Evolutionary conservation across 2,888 invertebrate species (phyloP).

Genomic region (Dioctria rufipes): DNA sequence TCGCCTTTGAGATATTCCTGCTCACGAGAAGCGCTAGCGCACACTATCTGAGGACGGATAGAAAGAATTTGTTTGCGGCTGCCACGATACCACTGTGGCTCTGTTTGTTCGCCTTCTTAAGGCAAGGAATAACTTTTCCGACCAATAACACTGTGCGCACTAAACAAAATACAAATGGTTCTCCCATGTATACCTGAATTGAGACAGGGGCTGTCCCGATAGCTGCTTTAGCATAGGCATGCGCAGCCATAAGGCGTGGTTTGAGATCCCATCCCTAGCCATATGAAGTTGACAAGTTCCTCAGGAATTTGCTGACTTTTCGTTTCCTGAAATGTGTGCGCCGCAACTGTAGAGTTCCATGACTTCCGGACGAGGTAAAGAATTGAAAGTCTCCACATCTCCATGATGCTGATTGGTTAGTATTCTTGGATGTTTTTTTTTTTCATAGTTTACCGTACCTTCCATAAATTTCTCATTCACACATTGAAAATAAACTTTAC

Average conservation of each 20-base stretch:
- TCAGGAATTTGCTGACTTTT: slow-evolving; percentile 16
- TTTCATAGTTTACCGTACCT: slow-evolving; percentile 12
- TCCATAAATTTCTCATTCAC: slow-evolving; percentile 23
- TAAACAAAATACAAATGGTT: slow-evolving; percentile 61
- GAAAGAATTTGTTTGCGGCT: background rate
- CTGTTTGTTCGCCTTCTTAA: slow-evolving; percentile 11
- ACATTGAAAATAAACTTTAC: slow-evolving; percentile 30
- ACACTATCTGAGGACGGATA: background rate
- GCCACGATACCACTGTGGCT: background rate
- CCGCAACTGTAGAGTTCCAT: background rate
- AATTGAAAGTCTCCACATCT: slow-evolving; percentile 53
- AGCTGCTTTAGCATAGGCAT: background rate
- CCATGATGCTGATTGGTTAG: slow-evolving; percentile 53
- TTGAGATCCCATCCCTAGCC: slow-evolving; percentile 9
- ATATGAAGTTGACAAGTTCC: background rate
- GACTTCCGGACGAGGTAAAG: background rate
- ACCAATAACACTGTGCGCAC: slow-evolving; percentile 71
- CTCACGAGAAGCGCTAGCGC: slow-evolving; percentile 8
- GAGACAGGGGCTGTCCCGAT: slow-evolving; percentile 57
- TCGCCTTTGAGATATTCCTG: slow-evolving; percentile 11
- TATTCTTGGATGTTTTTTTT: slow-evolving; percentile 10
- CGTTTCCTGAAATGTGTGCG: slow-evolving; percentile 16
- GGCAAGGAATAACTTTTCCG: slow-evolving; percentile 65
- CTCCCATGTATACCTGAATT: slow-evolving; percentile 6
- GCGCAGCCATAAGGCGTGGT: slow-evolving; percentile 51